A percentile compares a stretch with the other conserved stretches of the same genome.
These are phyloP conservation scores for Danio tinwini DNA, from an alignment of 2,797 vertebrate species.

Conservation along the genomic window DNA sequence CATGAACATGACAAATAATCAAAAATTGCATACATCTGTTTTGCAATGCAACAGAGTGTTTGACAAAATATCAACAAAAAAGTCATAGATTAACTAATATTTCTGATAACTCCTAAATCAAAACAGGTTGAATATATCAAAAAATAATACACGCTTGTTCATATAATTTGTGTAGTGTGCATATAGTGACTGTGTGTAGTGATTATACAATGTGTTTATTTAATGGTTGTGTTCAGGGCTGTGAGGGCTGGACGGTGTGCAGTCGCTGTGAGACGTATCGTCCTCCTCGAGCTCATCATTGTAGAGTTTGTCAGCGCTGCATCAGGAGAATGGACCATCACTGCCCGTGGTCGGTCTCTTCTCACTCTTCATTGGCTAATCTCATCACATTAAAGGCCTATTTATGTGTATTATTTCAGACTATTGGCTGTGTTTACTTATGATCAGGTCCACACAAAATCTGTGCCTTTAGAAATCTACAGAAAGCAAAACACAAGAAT, in stretches of 20 bases:
- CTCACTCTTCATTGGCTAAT: not conserved
- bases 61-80: too few species aligned
- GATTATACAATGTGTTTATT: not conserved
- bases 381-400: not conserved
- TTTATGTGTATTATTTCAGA: not conserved
- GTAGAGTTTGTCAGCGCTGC: constrained; percentile 83
- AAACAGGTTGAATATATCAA: too few species aligned
- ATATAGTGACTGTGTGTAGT: not conserved
- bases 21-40: too few species aligned
- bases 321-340: constrained; percentile 86
- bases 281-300: constrained; percentile 80
- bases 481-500: too few species aligned
- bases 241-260: constrained; percentile 86
- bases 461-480: too few species aligned
- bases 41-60: too few species aligned
- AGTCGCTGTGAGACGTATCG: constrained; percentile 84
- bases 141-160: not conserved
- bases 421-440: not conserved
- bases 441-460: too few species aligned
- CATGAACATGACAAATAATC: too few species aligned
- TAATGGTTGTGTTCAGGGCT: constrained; percentile 66
- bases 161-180: not conserved
- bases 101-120: too few species aligned
- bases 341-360: constrained; percentile 80
- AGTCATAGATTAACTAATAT: too few species aligned